Evolutionary conservation across 2,888 invertebrate species (phyloP), one percentile per base, ranked within the genome.

Genomic region (Leptogaster cylindrica): DNA sequence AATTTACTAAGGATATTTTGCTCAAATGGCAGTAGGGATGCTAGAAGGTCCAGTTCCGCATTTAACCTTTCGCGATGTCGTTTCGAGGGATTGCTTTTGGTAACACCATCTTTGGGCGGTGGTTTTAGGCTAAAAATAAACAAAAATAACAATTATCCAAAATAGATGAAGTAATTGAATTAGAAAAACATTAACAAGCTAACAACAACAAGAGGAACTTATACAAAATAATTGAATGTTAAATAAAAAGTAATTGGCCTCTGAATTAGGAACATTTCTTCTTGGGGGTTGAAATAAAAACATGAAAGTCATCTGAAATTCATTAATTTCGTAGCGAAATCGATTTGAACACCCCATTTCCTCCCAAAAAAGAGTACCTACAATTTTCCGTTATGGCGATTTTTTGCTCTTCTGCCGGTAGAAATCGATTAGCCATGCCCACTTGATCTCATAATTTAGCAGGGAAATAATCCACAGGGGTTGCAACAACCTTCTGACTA

Each of bases 81-180:
- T 81, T 99, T 99, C 83, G 97, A 97, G 2, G 99, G 99, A 84
- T 99, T 99, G 79, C 94, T 94, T 82, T 95, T 95, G 66, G 95
- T 93, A 78, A 94, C 93, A 75, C 93, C 93, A 84, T 95, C 95
- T 83, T 95, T 95, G 75, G 95, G 92, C 72, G 95, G 94, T 74
- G 95, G 93, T 83, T 96, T 96, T 82, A 96, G 87, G 81, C 96
- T 96, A 88, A 1, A 88, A 84, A 76, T 75, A 72, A 65, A 70
- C 50, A 67, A 3, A 55, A 33, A 46, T 12, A 46, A 46, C n/a
- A 46, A 1, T 44, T 44, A 5, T 14, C 16, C 7, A 44, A n/a
- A 44, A 5, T n/a, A 44, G 23, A 33, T 8, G 16, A 51, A 28
- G 46, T 2, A n/a, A n/a, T n/a, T n/a, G n/a, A n/a, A n/a, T n/a